Base-by-base conservation (phyloP, 2,888 invertebrate species). In the Heliconius ismenius region DNA sequence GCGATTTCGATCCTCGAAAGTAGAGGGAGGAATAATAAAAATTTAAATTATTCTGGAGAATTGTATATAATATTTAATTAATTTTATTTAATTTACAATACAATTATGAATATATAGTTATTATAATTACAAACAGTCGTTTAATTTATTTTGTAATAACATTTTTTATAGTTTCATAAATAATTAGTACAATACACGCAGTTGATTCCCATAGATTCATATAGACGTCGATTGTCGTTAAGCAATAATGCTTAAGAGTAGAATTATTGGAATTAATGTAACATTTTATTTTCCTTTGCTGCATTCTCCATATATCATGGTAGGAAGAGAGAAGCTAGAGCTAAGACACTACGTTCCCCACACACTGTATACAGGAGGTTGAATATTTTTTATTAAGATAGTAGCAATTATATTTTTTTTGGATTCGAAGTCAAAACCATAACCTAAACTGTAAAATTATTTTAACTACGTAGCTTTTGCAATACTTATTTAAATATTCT, bases 81-180 rank as follows among this genome's bases (percentile, higher is more conserved):
- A 21, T 49, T 49, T 49, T 49, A n/a, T 58, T 58, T 58, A 10
- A 21, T n/a, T 58, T n/a, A n/a, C 10, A n/a, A 58, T n/a, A 58
- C n/a, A 58, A n/a, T n/a, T 2, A 21, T 49, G 3, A 43, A 43
- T 15, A 39, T 39, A 39, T 13, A 43, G 15, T 13, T 54, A 54
- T 58, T 58, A 18, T n/a, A 58, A 58, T 58, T 58, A 10, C 3
- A 58, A 58, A n/a, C 21, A 54, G 21, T 9, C 9, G 21, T 54
- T 21, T 54, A 54, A 21, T 54, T 32, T 32, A 32, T 54, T 18
- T 54, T 54, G 9, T 58, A 58, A 58, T 58, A 1, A 58, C n/a
- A 11, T n/a, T 70, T 69, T 70, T 70, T 58, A 58, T 43, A 43
- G 39, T 3, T 39, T 67, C 24, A 26, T 43, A 67, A 43, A 43